A percentile compares a stretch with the other conserved stretches of the same genome.
These are phyloP conservation scores for Trachymyrmex cornetzi DNA, from an alignment of 1,140 invertebrate genomes.

Conservation along the genomic window DNA sequence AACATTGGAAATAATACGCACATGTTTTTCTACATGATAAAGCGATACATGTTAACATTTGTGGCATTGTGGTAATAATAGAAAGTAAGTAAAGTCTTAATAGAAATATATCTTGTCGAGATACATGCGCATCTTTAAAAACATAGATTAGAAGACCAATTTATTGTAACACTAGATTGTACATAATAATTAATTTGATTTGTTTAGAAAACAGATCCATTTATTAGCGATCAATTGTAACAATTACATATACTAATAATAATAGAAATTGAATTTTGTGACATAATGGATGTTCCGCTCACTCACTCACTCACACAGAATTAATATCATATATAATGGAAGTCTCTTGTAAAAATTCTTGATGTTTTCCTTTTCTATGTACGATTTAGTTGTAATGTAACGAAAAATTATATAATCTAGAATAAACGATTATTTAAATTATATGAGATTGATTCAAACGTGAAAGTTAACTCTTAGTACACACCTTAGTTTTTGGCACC, in stretches of 20 bases:
- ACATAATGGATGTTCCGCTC: not conserved
- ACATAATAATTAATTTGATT: slow-evolving; percentile 36
- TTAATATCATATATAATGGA: not conserved
- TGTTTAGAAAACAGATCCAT: not conserved
- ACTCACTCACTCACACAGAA: not conserved
- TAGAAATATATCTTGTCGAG: not conserved
- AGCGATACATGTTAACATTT: slow-evolving; percentile 22
- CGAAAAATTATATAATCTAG: slow-evolving; percentile 5
- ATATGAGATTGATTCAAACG: not conserved
- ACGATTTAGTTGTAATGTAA: not conserved
- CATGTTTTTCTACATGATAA: slow-evolving; percentile 38
- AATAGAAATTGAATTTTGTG: slow-evolving; percentile 31
- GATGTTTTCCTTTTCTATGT: slow-evolving; percentile 17
- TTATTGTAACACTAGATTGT: slow-evolving; percentile 29
- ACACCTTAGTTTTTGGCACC: too few species aligned
- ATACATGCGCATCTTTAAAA: slow-evolving; percentile 25
- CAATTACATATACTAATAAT: not conserved
- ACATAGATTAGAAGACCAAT: slow-evolving; percentile 19
- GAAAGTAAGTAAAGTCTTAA: slow-evolving; percentile 1
- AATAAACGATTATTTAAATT: slow-evolving; percentile 34
- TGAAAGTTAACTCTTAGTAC: not conserved
- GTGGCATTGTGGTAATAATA: not conserved
- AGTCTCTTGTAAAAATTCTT: slow-evolving; percentile 1
- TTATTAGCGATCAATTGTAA: slow-evolving; percentile 4
- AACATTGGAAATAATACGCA: not conserved